Conservation (phyloP, 2,888 invertebrate species). For the Lycaena phlaeas region DNA sequence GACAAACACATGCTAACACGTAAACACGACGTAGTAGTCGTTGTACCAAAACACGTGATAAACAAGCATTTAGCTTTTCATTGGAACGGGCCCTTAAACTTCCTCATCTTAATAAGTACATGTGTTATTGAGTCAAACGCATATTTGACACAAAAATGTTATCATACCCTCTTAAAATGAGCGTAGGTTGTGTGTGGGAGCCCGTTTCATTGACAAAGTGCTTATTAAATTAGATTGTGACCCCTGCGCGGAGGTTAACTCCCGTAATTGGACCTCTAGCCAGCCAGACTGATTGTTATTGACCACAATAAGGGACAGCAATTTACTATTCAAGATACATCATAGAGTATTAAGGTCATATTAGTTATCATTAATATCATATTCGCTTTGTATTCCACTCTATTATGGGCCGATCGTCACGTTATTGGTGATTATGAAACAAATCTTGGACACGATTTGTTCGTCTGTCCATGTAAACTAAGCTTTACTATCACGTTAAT, state of each 20-base stretch:
- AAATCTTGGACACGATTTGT: no score
- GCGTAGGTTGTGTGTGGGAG: conserved; percentile 16
- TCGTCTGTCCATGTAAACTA: no score
- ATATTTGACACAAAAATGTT: not conserved
- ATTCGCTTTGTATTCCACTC: conserved; percentile 1
- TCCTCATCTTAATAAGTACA: no score
- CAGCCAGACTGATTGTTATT: conserved; percentile 25
- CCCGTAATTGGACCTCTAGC: conserved; percentile 46
- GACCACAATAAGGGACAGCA: conserved; percentile 27
- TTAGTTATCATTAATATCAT: conserved; percentile 4
- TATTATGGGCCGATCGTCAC: no score
- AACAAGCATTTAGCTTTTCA: no score
- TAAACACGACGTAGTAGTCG: no score
- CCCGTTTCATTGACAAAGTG: conserved; percentile 23
- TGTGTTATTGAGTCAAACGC: no score
- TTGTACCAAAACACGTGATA: no score
- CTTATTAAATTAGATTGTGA: conserved; percentile 57
- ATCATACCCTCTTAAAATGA: not conserved
- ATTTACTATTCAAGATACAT: conserved; percentile 24
- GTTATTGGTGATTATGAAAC: no score
- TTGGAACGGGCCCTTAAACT: no score
- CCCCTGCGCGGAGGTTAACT: conserved; percentile 49
- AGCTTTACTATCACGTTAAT: no score
- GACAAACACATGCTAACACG: no score
- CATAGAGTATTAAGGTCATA: conserved; percentile 16